Conservation (phyloP, 2,888 invertebrate species). For the Rotaria socialis region DNA sequence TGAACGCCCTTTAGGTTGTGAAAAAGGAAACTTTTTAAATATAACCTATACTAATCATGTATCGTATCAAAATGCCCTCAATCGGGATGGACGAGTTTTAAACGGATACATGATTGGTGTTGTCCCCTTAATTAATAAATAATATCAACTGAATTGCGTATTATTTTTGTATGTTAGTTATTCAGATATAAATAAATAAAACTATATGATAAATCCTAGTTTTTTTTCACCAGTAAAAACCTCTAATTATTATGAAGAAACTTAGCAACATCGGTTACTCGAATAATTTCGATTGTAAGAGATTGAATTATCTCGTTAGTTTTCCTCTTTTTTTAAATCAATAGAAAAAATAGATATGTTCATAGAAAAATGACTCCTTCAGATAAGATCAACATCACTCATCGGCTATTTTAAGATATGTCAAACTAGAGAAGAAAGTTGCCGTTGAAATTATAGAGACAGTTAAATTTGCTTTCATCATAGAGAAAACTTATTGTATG, state of each 20-base stretch:
- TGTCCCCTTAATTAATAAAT: constrained; percentile 19
- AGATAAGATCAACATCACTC: too few relatives aligned
- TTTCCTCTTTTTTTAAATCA: too few relatives aligned
- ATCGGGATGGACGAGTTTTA: neutral
- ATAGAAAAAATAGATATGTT: too few relatives aligned
- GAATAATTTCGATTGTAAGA: too few relatives aligned
- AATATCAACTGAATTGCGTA: neutral
- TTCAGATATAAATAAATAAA: neutral
- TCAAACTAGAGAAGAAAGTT: neutral
- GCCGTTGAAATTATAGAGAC: neutral
- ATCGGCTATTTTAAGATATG: neutral
- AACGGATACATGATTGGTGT: constrained; percentile 22
- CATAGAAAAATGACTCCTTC: too few relatives aligned
- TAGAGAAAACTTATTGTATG: neutral
- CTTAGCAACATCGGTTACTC: too few relatives aligned
- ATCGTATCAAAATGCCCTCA: constrained; percentile 12
- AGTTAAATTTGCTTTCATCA: neutral
- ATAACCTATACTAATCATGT: neutral
- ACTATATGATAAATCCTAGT: too few relatives aligned
- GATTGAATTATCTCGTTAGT: too few relatives aligned
- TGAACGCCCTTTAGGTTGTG: neutral
- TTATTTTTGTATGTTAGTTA: neutral
- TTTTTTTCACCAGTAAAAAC: too few relatives aligned
- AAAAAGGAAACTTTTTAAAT: neutral
- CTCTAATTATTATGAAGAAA: too few relatives aligned